These are phyloP conservation scores for Plestiodon gilberti DNA, from an alignment of 2,113 vertebrate species.

Conservation along the genomic window DNA sequence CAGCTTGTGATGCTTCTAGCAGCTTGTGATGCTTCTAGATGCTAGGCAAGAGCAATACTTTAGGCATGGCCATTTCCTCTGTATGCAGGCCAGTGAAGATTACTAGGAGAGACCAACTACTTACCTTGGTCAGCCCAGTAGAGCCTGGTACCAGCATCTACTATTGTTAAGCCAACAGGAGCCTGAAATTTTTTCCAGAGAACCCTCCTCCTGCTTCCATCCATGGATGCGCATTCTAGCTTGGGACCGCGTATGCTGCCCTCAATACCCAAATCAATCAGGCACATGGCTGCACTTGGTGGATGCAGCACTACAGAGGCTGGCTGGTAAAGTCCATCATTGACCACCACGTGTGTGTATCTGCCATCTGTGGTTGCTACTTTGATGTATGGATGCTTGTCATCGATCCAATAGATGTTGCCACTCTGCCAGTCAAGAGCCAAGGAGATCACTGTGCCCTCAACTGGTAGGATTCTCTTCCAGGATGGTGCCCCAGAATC, in stretches of 20 bases:
- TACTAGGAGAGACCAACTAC: neutral
- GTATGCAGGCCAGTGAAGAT: neutral
- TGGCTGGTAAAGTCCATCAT: conserved; percentile 62
- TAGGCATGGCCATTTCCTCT: neutral
- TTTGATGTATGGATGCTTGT: conserved; percentile 63
- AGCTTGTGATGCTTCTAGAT: too few relatives aligned
- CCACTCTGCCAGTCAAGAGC: conserved; percentile 90
- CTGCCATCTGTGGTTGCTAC: conserved; percentile 73
- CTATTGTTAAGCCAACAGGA: conserved; percentile 81
- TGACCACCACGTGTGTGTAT: conserved; percentile 74
- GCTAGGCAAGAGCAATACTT: too few relatives aligned
- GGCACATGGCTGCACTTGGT: conserved; percentile 80
- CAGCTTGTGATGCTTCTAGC: too few relatives aligned
- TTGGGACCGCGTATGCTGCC: rapidly evolving
- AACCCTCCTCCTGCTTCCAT: conserved; percentile 73
- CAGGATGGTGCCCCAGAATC: conserved; percentile 67
- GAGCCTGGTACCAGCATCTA: conserved; percentile 72
- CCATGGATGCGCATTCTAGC: conserved; percentile 86
- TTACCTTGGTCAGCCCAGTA: conserved; percentile 90
- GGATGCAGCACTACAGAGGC: conserved; percentile 82
- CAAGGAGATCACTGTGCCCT: conserved; percentile 76
- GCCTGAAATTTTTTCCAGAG: conserved; percentile 79
- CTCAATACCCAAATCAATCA: conserved; percentile 64
- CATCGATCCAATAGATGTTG: conserved; percentile 90
- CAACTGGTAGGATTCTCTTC: conserved; percentile 73